These are phyloP conservation scores for Lamellibrachia satsuma DNA, from an alignment of 2,888 invertebrate species.

Conservation along the genomic window DNA sequence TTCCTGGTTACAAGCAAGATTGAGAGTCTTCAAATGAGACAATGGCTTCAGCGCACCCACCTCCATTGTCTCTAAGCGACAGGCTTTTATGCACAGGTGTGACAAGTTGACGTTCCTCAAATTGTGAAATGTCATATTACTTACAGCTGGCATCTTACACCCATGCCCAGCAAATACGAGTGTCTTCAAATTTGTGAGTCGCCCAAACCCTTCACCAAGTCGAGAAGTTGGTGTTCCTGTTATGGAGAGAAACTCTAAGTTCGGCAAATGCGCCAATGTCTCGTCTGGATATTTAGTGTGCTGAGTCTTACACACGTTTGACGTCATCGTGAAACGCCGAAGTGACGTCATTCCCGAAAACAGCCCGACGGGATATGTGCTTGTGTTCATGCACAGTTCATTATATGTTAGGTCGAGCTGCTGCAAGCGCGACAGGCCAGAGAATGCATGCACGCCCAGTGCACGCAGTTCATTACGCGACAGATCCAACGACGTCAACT, in stretches of 20 bases:
- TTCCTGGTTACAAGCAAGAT: not conserved
- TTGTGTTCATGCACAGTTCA: not conserved
- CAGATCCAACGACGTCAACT: not conserved
- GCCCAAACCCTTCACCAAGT: not conserved
- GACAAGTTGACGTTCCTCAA: not conserved
- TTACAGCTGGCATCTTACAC: not conserved
- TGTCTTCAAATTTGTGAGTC: not conserved
- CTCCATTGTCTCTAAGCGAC: not conserved
- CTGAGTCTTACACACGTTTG: not conserved
- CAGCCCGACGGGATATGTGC: not conserved
- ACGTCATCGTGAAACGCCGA: not conserved
- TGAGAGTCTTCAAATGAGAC: not conserved
- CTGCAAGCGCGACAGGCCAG: not conserved
- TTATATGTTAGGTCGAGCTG: not conserved
- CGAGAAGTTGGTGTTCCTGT: not conserved
- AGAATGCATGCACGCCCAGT: not conserved
- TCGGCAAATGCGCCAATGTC: not conserved
- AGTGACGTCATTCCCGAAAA: not conserved
- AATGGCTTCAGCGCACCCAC: not conserved
- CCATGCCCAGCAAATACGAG: not conserved
- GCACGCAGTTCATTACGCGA: not conserved
- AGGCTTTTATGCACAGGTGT: not conserved
- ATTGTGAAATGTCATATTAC: not conserved
- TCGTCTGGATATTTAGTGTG: not conserved
- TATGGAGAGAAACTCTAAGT: not conserved